Conservation (phyloP, 2,888 invertebrate genomes). For the Pristionchus fissidentatus region DNA sequence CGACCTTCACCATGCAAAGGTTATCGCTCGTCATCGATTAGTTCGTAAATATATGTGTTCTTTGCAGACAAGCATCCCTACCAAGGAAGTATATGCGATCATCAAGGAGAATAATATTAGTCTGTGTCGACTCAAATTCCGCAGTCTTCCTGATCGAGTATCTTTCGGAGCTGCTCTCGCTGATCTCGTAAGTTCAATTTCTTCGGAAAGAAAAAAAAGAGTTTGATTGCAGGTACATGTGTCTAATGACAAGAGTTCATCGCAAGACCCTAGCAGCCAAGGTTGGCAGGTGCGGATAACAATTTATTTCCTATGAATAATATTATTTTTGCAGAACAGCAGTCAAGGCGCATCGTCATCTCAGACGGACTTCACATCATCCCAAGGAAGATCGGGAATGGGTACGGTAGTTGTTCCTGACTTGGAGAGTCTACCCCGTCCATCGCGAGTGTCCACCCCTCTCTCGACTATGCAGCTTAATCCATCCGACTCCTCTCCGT, state of each 20-base stretch:
- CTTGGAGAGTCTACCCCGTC: neutral
- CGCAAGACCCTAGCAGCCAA: constrained; percentile 36
- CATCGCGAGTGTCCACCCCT: constrained; percentile 37
- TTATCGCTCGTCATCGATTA: neutral
- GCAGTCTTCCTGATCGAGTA: constrained; percentile 7
- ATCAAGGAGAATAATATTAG: constrained; percentile 5
- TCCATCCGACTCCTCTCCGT: neutral
- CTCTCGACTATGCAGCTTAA: neutral
- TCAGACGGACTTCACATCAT: neutral
- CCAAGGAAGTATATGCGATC: neutral
- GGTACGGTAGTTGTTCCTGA: constrained; percentile 20
- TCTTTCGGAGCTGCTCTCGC: constrained; percentile 24
- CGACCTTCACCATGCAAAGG: constrained; percentile 15
- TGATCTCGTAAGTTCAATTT: neutral
- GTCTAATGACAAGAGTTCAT: neutral
- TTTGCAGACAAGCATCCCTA: neutral
- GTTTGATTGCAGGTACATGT: neutral
- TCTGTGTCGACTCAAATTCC: constrained; percentile 3
- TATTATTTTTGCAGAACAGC: neutral
- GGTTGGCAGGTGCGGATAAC: constrained; percentile 25
- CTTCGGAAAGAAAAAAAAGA: neutral
- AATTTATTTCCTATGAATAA: neutral
- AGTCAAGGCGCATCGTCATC: constrained; percentile 1
- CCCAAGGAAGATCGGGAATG: neutral
- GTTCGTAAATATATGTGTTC: neutral